phyloP scores from a whole-genome alignment of 1,140 invertebrate species.

The Leptoteleia sp. region DNA sequence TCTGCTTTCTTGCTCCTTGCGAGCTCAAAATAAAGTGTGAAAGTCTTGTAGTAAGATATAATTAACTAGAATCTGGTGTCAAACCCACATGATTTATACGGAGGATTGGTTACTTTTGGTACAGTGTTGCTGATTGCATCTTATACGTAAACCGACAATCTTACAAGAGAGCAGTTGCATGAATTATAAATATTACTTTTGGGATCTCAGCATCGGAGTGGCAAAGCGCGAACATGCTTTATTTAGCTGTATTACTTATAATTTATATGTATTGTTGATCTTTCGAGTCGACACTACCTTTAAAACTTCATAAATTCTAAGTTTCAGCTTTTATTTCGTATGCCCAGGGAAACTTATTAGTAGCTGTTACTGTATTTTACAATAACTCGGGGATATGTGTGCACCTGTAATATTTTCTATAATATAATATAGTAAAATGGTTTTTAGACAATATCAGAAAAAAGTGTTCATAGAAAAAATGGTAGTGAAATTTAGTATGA shows the following conservation, averaged over 20 bases:
- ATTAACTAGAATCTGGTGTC: constrained; percentile 26
- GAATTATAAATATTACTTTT: constrained; percentile 66
- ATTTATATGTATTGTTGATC: constrained; percentile 48
- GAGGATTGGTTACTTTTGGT: constrained; percentile 31
- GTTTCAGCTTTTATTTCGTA: no score
- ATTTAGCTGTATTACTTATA: constrained; percentile 38
- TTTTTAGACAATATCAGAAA: no score
- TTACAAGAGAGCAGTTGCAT: constrained; percentile 43
- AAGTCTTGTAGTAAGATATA: constrained; percentile 12
- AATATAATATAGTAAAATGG: no score
- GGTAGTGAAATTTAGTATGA: no score
- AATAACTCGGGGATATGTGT: no score
- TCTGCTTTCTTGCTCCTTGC: no score
- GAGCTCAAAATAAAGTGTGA: no score
- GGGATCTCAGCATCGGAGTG: constrained; percentile 21
- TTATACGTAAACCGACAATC: constrained; percentile 54
- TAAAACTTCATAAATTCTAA: constrained; percentile 29
- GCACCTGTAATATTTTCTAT: no score
- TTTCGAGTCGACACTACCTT: constrained; percentile 27
- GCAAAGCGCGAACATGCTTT: constrained; percentile 23
- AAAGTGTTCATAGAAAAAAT: no score
- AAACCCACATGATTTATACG: constrained; percentile 36
- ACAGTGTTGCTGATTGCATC: constrained; percentile 45
- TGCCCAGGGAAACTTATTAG: no score
- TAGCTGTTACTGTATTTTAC: no score